These are phyloP conservation scores for Stegastes partitus DNA, from an alignment of 2,113 vertebrate genomes.

Conservation along the genomic window DNA sequence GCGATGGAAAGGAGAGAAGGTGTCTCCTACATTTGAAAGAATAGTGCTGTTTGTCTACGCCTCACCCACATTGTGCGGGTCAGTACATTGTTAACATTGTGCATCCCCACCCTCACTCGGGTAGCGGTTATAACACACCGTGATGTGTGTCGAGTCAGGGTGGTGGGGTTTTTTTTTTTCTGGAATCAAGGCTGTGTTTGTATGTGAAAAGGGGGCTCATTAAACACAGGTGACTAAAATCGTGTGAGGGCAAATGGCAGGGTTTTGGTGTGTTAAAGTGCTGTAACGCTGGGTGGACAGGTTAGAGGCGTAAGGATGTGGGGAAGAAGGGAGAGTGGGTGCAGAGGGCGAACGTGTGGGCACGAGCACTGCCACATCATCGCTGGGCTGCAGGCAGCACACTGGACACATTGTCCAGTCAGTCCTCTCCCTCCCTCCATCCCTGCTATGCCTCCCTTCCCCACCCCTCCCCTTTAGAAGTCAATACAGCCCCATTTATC, in stretches of 20 bases:
- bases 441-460: conserved; percentile 28
- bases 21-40: no score
- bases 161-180: neutral
- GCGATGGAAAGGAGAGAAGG: neutral
- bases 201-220: neutral
- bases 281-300: conserved; percentile 4
- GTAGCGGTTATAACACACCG: neutral
- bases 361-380: conserved; percentile 79
- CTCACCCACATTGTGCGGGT: no score
- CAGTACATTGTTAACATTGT: no score
- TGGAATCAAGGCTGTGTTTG: conserved; percentile 16
- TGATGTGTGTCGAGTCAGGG: neutral
- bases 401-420: conserved; percentile 79
- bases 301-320: conserved; percentile 11
- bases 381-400: conserved; percentile 72
- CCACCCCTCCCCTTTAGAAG: conserved; percentile 38
- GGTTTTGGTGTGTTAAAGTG: neutral
- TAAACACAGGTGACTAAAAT: neutral
- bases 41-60: no score
- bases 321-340: conserved; percentile 36
- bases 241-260: neutral
- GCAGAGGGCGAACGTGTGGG: conserved; percentile 60
- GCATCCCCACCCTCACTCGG: no score
- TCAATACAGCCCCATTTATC: conserved; percentile 64
- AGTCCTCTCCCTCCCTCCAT: conserved; percentile 52